Evolutionary conservation across 2,797 vertebrate genomes (phyloP), one percentile per base, ranked within the genome.

Genomic region (Chelon labrosus): DNA sequence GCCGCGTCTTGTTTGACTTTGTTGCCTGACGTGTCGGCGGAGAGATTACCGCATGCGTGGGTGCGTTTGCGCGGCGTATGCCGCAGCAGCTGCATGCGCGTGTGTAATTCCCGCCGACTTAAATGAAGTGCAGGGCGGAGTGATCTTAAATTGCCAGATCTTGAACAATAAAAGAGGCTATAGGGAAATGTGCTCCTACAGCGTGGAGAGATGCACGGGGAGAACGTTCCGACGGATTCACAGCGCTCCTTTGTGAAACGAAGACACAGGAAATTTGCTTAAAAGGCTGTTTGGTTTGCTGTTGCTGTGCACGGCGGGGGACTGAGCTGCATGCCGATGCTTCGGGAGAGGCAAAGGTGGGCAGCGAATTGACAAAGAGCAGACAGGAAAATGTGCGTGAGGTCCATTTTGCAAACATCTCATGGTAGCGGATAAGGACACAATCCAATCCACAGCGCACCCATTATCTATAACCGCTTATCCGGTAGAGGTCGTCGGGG

Each of bases 211-310:
- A 13, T 20, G 20, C 50, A 50, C 9, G 9, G 10, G 65, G 58
- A 46, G 59, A 72, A 11, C 73, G 71, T 52, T 77, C 51, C 27
- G 71, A 65, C 63, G 31, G 61, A 67, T 77, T 84, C 66, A 60
- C 25, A 20, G 68, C 19, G 17, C 46, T 80, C 53, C 56, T 79
- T 86, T 89, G 72, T 44, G 59, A 91, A 89, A 88, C 67, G 54
- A 86, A 84, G 76, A 85, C 75, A 83, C 85, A 82, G 79, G 75
- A 70, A 6, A 63, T 92, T 88, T 76, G 57, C 74, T 87, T 92
- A 93, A 95, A 95, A 95, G 87, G 85, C 83, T 85, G 75, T 93
- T 94, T 93, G 93, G 93, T 91, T 92, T 75, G 60, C 65, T 82
- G 86, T 93, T 88, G 85, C 77, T 51, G 79, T 80, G 65, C 80